Percentiles rank a stretch among this genome's conserved stretches.
These are phyloP conservation scores for Nomada fabriciana DNA, from an alignment of 2,888 invertebrate genomes.

Conservation along the genomic window DNA sequence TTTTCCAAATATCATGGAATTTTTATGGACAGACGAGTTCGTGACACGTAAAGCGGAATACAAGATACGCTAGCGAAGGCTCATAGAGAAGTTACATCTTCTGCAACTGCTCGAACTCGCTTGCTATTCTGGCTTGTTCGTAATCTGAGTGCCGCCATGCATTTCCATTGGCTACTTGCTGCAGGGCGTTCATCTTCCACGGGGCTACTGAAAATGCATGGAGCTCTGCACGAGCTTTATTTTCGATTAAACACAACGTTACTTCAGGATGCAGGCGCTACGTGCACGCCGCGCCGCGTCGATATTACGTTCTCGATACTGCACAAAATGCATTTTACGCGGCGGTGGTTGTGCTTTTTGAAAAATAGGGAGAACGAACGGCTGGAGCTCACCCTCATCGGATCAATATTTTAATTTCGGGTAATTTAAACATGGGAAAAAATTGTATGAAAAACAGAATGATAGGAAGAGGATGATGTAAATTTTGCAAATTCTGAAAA, in stretches of 20 bases:
- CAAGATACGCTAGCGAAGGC: neutral
- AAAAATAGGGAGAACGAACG: neutral
- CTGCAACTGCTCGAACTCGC: slow-evolving; percentile 63
- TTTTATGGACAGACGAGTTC: slow-evolving; percentile 8
- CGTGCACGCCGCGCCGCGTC: slow-evolving; percentile 1
- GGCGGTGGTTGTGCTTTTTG: neutral
- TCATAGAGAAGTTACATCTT: slow-evolving; percentile 4
- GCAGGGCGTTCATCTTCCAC: slow-evolving; percentile 29
- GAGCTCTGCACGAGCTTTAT: slow-evolving; percentile 69
- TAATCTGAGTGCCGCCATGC: slow-evolving; percentile 75
- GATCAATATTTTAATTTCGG: neutral
- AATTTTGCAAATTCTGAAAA: neutral
- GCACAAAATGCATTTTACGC: slow-evolving; percentile 28
- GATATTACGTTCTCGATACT: slow-evolving; percentile 26
- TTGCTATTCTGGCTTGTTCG: slow-evolving; percentile 70
- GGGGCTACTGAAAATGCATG: slow-evolving; percentile 45
- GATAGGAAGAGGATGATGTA: too few relatives aligned
- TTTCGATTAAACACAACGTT: slow-evolving; percentile 69
- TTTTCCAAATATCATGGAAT: slow-evolving; percentile 16
- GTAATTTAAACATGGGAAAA: too few relatives aligned
- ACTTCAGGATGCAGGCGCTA: slow-evolving; percentile 18
- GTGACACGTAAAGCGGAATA: slow-evolving; percentile 15
- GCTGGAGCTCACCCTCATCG: neutral
- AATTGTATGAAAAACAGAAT: too few relatives aligned
- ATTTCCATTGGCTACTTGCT: slow-evolving; percentile 82